phyloP scores from a whole-genome alignment of 2,797 vertebrate species.

The Esox lucius region DNA sequence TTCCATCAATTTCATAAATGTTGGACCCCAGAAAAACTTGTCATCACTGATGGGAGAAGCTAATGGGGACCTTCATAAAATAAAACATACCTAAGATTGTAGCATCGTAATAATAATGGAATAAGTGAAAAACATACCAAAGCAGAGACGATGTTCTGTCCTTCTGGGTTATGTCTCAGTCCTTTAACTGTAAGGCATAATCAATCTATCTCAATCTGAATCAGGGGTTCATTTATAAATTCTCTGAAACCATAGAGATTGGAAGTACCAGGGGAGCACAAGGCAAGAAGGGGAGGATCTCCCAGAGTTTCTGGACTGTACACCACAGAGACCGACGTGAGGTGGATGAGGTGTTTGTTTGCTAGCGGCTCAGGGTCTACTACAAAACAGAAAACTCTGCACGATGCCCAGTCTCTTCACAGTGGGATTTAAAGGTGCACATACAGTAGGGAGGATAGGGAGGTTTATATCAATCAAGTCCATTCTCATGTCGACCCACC shows the following conservation, averaged over 20 bases:
- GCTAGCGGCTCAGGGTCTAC: background rate
- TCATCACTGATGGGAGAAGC: no score
- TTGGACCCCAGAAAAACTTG: no score
- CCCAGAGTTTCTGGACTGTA: constrained; percentile 18
- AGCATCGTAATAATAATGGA: background rate
- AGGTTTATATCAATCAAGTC: no score
- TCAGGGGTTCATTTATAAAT: constrained; percentile 55
- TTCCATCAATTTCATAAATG: no score
- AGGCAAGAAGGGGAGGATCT: constrained; percentile 56
- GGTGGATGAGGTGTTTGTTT: background rate
- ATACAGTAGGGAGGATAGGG: no score
- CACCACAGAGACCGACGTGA: background rate
- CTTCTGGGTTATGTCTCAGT: background rate
- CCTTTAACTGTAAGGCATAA: background rate
- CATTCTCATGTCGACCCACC: no score
- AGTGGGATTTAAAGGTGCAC: background rate
- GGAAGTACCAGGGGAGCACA: constrained; percentile 1
- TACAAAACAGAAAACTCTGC: background rate
- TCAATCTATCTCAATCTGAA: constrained; percentile 10
- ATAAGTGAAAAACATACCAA: constrained; percentile 17
- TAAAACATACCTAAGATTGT: background rate
- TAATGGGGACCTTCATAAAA: background rate
- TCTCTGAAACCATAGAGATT: constrained; percentile 42
- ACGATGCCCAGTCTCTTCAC: no score
- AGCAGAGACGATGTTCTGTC: constrained; percentile 11